Percentiles rank a stretch among this genome's conserved stretches.
Conservation (phyloP, 2,113 vertebrate genomes). For the Nycticorax nycticorax region DNA sequence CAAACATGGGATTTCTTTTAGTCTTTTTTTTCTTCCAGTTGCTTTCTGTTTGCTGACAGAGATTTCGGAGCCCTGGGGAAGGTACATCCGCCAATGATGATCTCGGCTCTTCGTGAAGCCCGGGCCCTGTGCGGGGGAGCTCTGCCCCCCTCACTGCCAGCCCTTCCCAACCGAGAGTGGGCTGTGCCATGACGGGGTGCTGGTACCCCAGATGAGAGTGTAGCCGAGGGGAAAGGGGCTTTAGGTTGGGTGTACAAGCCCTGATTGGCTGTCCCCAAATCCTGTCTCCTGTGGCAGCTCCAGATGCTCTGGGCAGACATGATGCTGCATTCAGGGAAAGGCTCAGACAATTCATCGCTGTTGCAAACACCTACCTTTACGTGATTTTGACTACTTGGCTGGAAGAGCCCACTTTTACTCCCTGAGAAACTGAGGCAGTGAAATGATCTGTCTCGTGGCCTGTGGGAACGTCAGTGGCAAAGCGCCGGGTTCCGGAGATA, state of each 20-base stretch:
- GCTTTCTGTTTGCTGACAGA: slow-evolving; percentile 14
- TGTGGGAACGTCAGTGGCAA: neutral
- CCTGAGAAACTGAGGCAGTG: neutral
- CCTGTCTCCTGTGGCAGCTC: neutral
- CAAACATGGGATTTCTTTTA: neutral
- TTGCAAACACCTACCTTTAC: neutral
- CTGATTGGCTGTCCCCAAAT: neutral
- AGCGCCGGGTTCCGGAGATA: neutral
- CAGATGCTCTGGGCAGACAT: neutral
- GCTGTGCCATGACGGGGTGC: neutral
- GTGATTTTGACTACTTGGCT: neutral
- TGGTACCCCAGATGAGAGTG: rapidly evolving
- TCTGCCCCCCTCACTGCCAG: neutral
- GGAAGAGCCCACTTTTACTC: neutral
- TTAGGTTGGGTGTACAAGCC: neutral
- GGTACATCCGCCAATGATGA: neutral
- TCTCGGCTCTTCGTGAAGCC: neutral
- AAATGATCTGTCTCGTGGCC: neutral
- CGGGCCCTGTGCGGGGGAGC: neutral
- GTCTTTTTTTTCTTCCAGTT: neutral
- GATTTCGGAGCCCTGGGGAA: neutral
- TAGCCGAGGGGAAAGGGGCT: neutral
- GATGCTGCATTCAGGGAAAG: rapidly evolving
- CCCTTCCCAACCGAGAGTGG: neutral
- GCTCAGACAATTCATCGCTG: neutral